These are phyloP conservation scores for Agonum fuliginosum DNA, from an alignment of 2,888 invertebrate genomes.

Conservation along the genomic window DNA sequence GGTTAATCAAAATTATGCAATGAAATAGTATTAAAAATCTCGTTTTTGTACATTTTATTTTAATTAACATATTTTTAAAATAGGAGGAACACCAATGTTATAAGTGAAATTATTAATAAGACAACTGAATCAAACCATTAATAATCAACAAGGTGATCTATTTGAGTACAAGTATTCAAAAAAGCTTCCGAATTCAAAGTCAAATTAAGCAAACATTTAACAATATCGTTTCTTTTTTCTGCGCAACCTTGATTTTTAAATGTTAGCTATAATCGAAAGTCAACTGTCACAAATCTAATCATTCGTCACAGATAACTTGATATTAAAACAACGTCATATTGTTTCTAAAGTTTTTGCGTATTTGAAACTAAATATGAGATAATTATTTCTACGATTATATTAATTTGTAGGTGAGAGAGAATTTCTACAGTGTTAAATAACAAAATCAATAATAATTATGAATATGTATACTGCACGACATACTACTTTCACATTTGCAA, in stretches of 20 bases:
- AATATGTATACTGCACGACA: slow-evolving; percentile 1
- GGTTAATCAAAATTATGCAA: no score
- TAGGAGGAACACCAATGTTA: no score
- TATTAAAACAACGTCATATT: not conserved
- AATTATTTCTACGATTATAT: not conserved
- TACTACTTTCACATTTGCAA: slow-evolving; percentile 49
- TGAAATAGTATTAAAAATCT: no score
- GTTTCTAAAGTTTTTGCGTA: not conserved
- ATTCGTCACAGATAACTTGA: slow-evolving; percentile 10
- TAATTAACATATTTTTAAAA: no score
- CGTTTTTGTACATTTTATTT: no score
- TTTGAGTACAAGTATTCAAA: not conserved
- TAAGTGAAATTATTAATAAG: not conserved
- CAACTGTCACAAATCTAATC: slow-evolving; percentile 19
- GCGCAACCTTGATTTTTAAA: slow-evolving; percentile 40
- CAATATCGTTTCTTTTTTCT: not conserved
- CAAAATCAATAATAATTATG: slow-evolving; percentile 36
- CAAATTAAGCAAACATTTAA: slow-evolving; percentile 1
- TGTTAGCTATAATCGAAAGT: slow-evolving; percentile 44
- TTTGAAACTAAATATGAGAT: not conserved
- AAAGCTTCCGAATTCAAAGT: slow-evolving; percentile 13
- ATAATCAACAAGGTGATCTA: not conserved
- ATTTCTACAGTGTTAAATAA: slow-evolving; percentile 38
- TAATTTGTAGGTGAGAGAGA: not conserved
- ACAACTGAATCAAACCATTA: not conserved